Evolutionary conservation across 2,113 vertebrate genomes (phyloP), one percentile per base, ranked within the genome.

Genomic region (Saimiri boliviensis): DNA sequence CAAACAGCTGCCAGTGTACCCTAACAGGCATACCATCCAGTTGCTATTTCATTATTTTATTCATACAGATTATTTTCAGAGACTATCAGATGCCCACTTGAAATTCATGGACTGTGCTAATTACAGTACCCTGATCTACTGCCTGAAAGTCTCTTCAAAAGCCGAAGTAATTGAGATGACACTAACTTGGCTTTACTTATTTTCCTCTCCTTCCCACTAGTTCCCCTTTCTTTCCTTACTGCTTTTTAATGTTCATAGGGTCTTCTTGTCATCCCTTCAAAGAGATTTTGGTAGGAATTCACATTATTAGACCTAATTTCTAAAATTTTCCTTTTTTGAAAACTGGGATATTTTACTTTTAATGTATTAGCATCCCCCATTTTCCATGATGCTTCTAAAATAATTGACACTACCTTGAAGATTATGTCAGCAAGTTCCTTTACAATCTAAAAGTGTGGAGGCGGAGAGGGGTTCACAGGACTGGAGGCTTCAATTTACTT

Each of bases 351-450:
- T 47, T 89, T 85, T 52, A 47, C 52, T 71, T 84, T 49, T 80
- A 56, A 63, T 58, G 45, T 52, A 58, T 58, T 68, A 52, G 19
- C 23, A 30, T 80, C 23, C 91, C 60, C 12, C 35, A 54, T 47
- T 94, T 92, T 87, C 40, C 25, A 52, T 76, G 66, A 20, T 91
- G 81, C 23, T 86, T 86, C 58, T 96, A 73, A 91, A 89, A 47
- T 88, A 89, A 52, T 32, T 23, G 60, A 73, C 6, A 68, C 27
- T 27, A 23, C 42, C 27, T 90, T 87, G 81, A 82, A 92, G 74
- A 83, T 60, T 70, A 14, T 63, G 10, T 58, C 40, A 77, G 25
- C 9, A 49, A 42, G 27, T 85, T 58, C 47, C 45, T 92, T 80
- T 52, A 58, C 42, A 86, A 76, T 56, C 54, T 56, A 42, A 40